These are phyloP conservation scores for Lasioglossum zephyrum DNA, from an alignment of 2,888 invertebrate species.

Conservation along the genomic window DNA sequence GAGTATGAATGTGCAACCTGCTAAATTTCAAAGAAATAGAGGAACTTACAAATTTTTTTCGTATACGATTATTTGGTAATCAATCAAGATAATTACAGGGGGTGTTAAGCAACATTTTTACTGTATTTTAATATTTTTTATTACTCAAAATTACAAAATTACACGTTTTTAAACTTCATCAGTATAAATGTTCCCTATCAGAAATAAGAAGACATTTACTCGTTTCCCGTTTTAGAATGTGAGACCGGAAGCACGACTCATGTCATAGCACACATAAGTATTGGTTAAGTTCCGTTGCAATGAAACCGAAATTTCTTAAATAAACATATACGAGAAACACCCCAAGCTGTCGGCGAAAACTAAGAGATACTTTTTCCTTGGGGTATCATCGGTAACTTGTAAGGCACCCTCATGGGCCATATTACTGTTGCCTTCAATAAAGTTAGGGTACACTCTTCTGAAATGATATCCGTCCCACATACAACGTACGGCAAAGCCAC, in stretches of 20 bases:
- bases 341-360: background rate
- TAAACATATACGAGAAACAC: background rate
- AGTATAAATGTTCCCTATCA: background rate
- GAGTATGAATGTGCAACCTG: background rate
- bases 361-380: background rate
- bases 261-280: background rate
- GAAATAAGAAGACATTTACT: background rate
- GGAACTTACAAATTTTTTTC: background rate
- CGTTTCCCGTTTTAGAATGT: background rate
- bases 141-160: background rate
- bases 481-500: background rate
- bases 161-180: background rate
- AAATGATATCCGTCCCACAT: conserved; percentile 1
- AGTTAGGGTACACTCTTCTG: background rate
- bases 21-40: no score
- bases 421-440: background rate
- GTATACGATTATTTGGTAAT: background rate
- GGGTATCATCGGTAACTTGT: background rate
- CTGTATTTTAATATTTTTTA: background rate
- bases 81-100: background rate
- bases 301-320: background rate
- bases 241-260: background rate
- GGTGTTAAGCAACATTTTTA: background rate
- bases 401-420: background rate
- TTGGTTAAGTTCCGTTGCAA: background rate